Evolutionary conservation across 1,140 invertebrate species (phyloP).

Genomic region (Chionoecetes opilio): DNA sequence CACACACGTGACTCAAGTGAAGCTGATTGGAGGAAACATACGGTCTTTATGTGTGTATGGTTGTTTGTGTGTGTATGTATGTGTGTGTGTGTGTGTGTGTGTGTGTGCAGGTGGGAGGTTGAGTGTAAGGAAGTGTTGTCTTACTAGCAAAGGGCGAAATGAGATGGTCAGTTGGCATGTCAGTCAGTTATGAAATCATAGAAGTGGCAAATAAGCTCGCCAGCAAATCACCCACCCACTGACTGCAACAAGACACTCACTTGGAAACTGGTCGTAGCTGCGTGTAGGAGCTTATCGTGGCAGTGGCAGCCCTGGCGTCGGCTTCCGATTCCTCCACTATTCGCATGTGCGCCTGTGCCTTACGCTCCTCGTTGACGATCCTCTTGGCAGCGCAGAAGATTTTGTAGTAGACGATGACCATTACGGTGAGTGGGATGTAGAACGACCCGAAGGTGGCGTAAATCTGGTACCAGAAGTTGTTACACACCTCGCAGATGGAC

Average conservation of each 20-base stretch:
- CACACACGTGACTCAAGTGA: too few relatives aligned
- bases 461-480: slow-evolving; percentile 96
- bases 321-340: slow-evolving; percentile 69
- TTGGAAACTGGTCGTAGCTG: slow-evolving; percentile 68
- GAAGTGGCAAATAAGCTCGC: too few relatives aligned
- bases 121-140: background rate
- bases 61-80: slow-evolving; percentile 12
- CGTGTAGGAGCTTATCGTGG: slow-evolving; percentile 49
- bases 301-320: slow-evolving; percentile 55
- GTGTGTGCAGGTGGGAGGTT: background rate
- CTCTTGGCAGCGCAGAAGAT: slow-evolving; percentile 96
- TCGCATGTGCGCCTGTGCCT: slow-evolving; percentile 79
- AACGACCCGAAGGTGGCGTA: slow-evolving; percentile 98
- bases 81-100: slow-evolving; percentile 47
- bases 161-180: background rate
- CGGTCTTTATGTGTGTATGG: slow-evolving; percentile 21
- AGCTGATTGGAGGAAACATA: too few relatives aligned
- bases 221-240: background rate
- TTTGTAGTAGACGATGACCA: slow-evolving; percentile 97
- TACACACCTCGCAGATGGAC: slow-evolving; percentile 90
- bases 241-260: slow-evolving; percentile 14
- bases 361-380: slow-evolving; percentile 88
- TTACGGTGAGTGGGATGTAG: slow-evolving; percentile 96
- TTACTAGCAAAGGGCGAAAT: background rate
- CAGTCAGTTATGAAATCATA: background rate